These are phyloP conservation scores for Phoebastria nigripes DNA, from an alignment of 2,797 vertebrate genomes.

Conservation along the genomic window DNA sequence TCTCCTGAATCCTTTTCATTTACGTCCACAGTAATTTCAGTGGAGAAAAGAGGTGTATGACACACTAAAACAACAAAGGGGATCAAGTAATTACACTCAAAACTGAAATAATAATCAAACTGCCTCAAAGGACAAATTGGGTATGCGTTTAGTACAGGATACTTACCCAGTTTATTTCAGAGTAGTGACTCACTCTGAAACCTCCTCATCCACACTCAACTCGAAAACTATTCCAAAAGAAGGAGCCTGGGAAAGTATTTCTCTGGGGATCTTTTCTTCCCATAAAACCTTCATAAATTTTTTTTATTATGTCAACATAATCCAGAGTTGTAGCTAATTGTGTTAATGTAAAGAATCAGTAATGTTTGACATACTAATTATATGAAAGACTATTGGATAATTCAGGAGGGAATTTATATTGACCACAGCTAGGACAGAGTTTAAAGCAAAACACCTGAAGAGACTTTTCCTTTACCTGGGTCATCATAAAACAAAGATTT, in stretches of 20 bases:
- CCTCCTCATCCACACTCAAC: not conserved
- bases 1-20: not conserved
- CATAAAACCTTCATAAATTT: not conserved
- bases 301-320: not conserved
- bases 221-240: not conserved
- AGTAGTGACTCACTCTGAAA: not conserved
- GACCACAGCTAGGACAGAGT: not conserved
- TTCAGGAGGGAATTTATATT: not conserved
- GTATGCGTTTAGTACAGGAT: not conserved
- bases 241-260: not conserved
- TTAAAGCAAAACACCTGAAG: not conserved
- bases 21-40: not conserved
- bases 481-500: not conserved
- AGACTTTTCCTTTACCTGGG: not conserved
- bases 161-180: not conserved
- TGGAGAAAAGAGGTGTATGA: not conserved
- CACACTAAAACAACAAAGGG: not conserved
- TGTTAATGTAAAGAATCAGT: not conserved
- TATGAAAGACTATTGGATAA: not conserved
- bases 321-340: not conserved
- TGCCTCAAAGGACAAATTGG: not conserved
- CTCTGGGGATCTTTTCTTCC: not conserved
- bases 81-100: not conserved
- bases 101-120: not conserved
- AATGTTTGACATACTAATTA: not conserved